Base-by-base conservation (phyloP, 2,797 vertebrate genomes). In the Gobionotothen gibberifrons region DNA sequence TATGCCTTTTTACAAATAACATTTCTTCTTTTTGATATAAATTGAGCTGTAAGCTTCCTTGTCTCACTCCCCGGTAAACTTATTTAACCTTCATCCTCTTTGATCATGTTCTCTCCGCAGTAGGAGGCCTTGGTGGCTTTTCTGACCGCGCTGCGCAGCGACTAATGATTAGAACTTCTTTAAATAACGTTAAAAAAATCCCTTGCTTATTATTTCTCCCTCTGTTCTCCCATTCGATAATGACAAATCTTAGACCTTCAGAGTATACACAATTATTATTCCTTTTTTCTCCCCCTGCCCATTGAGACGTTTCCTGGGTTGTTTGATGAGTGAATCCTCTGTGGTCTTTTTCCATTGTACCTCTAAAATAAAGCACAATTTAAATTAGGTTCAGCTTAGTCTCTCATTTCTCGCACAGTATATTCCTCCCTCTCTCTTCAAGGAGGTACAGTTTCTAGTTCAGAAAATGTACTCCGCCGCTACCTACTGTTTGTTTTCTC, bases 261-360 rank as follows among this genome's bases (percentile, higher is more conserved):
- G 88, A 89, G 88, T 88, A 86, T 91, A 93, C 84, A 92, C 84
- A 91, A 90, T 92, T 91, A 93, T 91, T 89, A 88, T 88, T 86
- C 76, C 87, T 89, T 84, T 88, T 88, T 89, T 88, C 78, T 81
- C 51, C 69, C 12, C 16, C 71, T 76, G 9, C 89, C 90, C 90
- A 46, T 63, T 40, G 88, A 89, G 90, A 89, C 81, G 26, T 72
- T 81, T 85, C 77, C 76, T 53, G 76, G 81, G 39, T 83, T 90
- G 92, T 93, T 93, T 93, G 90, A 92, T 90, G 91, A 91, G 79
- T 32, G 88, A 91, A 89, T 90, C 82, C 90, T 93, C 86, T 90
- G 87, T 85, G 89, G 88, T 88, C 80, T 79, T 70, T 81, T 76
- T 87, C 79, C 72, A 84, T 85, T 89, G 86, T 85, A 84, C 86